Percentiles rank a stretch among this genome's conserved stretches.
Evolutionary conservation across 1,140 invertebrate genomes (phyloP).

Genomic region (Drosophila bipectinata): DNA sequence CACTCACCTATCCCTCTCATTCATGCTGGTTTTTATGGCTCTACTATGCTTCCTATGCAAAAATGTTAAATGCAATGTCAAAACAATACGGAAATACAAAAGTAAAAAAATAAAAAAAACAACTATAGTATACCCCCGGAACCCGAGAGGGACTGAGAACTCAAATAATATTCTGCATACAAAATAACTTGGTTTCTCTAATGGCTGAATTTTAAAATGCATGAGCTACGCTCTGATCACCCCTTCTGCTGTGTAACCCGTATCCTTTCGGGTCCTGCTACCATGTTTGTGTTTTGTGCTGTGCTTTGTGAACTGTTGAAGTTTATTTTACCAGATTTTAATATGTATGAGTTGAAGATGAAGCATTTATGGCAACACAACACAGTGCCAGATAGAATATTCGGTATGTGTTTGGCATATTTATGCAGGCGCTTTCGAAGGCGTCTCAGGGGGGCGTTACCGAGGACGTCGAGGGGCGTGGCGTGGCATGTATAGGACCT

Average conservation of each 20-base stretch:
- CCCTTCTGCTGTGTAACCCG: neutral
- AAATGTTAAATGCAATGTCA: conserved; percentile 73
- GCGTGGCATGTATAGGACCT: conserved; percentile 3
- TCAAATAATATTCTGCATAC: conserved; percentile 77
- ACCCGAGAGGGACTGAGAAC: conserved; percentile 1
- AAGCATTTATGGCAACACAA: conserved; percentile 67
- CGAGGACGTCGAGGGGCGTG: neutral
- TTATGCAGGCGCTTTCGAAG: conserved; percentile 49
- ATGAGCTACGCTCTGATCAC: conserved; percentile 46
- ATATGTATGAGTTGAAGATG: conserved; percentile 80
- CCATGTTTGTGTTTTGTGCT: conserved; percentile 50
- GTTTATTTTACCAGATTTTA: conserved; percentile 80
- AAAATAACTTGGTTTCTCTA: conserved; percentile 73
- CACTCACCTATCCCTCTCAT: neutral
- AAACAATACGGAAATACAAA: neutral
- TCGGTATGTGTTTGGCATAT: conserved; percentile 66
- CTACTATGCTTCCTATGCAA: conserved; percentile 6
- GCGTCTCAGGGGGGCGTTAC: neutral
- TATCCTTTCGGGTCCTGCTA: conserved; percentile 23
- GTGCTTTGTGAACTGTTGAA: conserved; percentile 72
- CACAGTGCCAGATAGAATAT: conserved; percentile 54
- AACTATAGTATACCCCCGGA: neutral
- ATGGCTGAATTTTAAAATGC: conserved; percentile 79
- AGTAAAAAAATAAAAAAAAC: neutral
- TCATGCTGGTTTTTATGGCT: conserved; percentile 2